Evolutionary conservation across 2,888 invertebrate genomes (phyloP).

Genomic region (Hydrotaea cyrtoneurina): DNA sequence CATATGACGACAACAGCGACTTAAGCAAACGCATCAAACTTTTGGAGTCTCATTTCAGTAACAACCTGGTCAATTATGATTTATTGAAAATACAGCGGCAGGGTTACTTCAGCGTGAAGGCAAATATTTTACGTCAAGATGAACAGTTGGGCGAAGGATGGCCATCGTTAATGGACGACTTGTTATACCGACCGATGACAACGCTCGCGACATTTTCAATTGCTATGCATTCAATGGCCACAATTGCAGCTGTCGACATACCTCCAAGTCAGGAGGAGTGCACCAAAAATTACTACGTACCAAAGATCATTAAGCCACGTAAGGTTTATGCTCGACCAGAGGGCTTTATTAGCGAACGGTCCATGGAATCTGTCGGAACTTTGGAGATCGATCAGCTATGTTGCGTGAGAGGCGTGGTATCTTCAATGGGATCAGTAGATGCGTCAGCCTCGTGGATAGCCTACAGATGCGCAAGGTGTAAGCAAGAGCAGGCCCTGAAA

Average conservation of each 20-base stretch:
- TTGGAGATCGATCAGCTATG: conserved; percentile 86
- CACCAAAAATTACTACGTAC: conserved; percentile 68
- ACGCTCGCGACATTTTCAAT: conserved; percentile 87
- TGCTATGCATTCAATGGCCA: conserved; percentile 83
- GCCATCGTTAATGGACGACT: conserved; percentile 85
- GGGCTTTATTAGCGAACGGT: conserved; percentile 85
- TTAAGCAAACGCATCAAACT: conserved; percentile 82
- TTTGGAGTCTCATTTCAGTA: conserved; percentile 82
- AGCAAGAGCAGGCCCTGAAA: conserved; percentile 84
- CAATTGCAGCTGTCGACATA: conserved; percentile 54
- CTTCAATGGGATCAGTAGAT: conserved; percentile 88
- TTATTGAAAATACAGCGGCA: conserved; percentile 68
- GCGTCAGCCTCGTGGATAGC: conserved; percentile 89
- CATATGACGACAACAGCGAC: conserved; percentile 81
- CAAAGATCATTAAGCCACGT: conserved; percentile 66
- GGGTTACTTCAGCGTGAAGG: conserved; percentile 81
- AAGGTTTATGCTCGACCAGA: conserved; percentile 82
- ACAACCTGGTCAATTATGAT: conserved; percentile 71
- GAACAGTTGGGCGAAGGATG: conserved; percentile 83
- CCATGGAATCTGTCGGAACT: conserved; percentile 74
- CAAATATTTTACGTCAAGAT: conserved; percentile 83
- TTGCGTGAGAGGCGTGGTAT: conserved; percentile 91
- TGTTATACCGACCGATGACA: conserved; percentile 85
- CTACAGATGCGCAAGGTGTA: conserved; percentile 80
- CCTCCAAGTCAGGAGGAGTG: conserved; percentile 43